These are phyloP conservation scores for Lepidochitona cinerea DNA, from an alignment of 2,888 invertebrate species.

Conservation along the genomic window DNA sequence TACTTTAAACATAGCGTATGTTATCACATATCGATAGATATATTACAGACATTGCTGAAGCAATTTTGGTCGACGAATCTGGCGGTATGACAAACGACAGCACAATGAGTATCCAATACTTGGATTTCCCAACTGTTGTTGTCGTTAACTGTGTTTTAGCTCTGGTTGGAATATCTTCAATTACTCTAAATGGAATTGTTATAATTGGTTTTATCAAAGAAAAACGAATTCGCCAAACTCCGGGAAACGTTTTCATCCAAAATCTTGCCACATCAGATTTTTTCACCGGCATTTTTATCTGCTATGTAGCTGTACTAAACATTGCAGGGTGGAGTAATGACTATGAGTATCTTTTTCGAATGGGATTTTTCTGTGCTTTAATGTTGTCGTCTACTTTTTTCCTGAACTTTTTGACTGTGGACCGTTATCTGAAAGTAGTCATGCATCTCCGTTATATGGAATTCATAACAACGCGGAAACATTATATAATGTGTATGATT, in stretches of 20 bases:
- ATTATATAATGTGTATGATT: background rate
- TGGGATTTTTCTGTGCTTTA: background rate
- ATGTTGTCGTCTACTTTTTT: background rate
- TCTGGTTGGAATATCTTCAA: background rate
- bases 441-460: background rate
- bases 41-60: too few relatives aligned
- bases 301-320: background rate
- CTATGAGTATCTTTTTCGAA: background rate
- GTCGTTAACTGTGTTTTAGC: too few relatives aligned
- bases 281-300: background rate
- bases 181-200: background rate
- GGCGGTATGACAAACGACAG: too few relatives aligned
- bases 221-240: background rate
- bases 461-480: background rate
- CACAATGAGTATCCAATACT: too few relatives aligned
- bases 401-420: background rate
- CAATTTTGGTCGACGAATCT: too few relatives aligned
- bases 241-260: background rate
- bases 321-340: background rate
- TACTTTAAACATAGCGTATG: too few relatives aligned
- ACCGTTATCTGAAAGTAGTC: background rate
- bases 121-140: too few relatives aligned
- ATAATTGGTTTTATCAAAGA: background rate
- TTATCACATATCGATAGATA: too few relatives aligned
- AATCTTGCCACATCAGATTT: background rate